These are phyloP conservation scores for Labeo calbasu DNA, from an alignment of 2,797 vertebrate species.

Conservation along the genomic window DNA sequence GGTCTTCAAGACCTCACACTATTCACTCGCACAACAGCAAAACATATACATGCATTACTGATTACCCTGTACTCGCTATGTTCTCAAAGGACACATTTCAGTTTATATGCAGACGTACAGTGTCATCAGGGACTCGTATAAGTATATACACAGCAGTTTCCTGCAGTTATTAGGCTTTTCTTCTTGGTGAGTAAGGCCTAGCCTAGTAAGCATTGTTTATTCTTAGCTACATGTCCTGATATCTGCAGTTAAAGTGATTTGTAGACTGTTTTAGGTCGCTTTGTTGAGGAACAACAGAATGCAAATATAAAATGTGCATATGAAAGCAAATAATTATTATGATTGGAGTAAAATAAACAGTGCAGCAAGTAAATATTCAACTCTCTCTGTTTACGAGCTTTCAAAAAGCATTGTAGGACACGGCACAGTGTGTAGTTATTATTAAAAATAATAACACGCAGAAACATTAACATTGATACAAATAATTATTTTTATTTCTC, in stretches of 20 bases:
- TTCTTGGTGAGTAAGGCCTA: neutral
- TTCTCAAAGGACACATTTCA: neutral
- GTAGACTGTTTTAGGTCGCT: neutral
- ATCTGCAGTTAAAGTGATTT: constrained; percentile 7
- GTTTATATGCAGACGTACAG: neutral
- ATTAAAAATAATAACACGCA: neutral
- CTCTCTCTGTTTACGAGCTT: neutral
- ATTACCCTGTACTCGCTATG: neutral
- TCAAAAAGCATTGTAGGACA: neutral
- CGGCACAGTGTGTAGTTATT: neutral
- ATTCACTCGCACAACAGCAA: neutral
- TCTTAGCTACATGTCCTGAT: constrained; percentile 3
- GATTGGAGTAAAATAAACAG: constrained; percentile 8
- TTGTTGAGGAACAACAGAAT: neutral
- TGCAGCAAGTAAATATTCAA: neutral
- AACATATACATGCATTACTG: neutral
- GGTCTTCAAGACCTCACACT: neutral
- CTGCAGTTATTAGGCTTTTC: neutral
- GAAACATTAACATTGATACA: neutral
- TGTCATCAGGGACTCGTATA: neutral
- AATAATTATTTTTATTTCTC: neutral
- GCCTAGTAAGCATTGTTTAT: neutral
- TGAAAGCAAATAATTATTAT: neutral
- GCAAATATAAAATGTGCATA: constrained; percentile 4
- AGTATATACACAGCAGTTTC: neutral